A percentile compares a stretch with the other conserved stretches of the same genome.
These are phyloP conservation scores for Anas flavirostris DNA, from an alignment of 2,797 vertebrate species.

Conservation along the genomic window DNA sequence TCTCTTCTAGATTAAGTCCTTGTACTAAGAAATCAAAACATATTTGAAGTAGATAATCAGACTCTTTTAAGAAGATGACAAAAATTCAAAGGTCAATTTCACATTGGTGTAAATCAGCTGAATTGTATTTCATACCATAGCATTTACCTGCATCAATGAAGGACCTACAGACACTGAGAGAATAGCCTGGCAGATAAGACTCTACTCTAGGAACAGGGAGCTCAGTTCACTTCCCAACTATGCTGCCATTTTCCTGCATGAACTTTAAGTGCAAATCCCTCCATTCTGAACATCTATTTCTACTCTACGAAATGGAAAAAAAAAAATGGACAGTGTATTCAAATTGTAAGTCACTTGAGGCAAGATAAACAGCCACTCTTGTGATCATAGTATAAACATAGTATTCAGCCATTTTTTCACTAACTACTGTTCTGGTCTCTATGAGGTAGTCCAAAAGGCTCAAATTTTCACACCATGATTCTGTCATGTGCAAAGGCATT, in stretches of 20 bases:
- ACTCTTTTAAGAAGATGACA: no score
- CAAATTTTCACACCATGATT: neutral
- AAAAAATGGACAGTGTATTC: neutral
- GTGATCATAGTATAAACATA: neutral
- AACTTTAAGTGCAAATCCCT: neutral
- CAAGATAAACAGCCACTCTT: neutral
- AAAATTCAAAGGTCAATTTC: slow-evolving; percentile 18
- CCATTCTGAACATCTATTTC: neutral
- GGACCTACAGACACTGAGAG: neutral
- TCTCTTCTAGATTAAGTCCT: neutral
- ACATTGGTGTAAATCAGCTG: slow-evolving; percentile 15
- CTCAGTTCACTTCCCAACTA: neutral
- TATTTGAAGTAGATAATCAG: slow-evolving; percentile 31
- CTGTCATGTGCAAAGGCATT: neutral
- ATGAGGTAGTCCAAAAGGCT: neutral
- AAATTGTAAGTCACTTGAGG: neutral
- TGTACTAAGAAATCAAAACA: slow-evolving; percentile 44
- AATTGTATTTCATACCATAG: slow-evolving; percentile 13
- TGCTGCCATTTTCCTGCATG: neutral
- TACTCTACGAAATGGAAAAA: neutral
- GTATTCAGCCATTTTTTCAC: neutral
- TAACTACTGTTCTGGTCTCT: neutral
- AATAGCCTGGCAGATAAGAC: neutral
- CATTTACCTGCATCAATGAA: neutral
- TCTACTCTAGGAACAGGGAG: neutral